Base-by-base conservation (phyloP, 2,888 invertebrate species). In the Phengaris arion region DNA sequence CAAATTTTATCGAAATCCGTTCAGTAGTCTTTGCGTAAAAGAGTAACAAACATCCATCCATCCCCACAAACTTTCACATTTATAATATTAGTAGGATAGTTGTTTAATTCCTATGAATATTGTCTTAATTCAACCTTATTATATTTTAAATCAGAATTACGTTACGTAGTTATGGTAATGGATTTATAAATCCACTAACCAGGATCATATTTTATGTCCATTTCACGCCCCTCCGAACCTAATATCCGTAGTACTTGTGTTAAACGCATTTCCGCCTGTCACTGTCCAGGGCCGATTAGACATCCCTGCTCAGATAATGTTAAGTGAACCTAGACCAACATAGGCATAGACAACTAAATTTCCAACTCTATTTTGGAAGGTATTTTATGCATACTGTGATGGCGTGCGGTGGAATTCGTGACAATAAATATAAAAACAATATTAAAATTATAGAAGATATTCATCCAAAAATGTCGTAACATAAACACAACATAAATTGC, bases 211-310 rank as follows among this genome's bases (percentile, higher is more conserved):
- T 69, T 69, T 69, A 69, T 15, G 48, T 48, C n/a, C 69, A 69
- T 69, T 69, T 69, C 69, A 69, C 48, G 69, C 46, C 69, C 48
- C 69, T 69, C 46, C 48, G 35, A 48, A 69, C 48, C 69, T 69
- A 69, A 69, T 69, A 69, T 69, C 69, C 69, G 69, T 69, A 15
- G 64, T 45, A 13, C 35, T 64, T 4, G 55, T 35, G 35, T 64
- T 69, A 48, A 69, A 69, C 48, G 48, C 13, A 46, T 69, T 69
- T 69, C 69, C 69, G 64, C 69, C 48, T 69, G 69, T 69, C 69
- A 69, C 48, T 69, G 69, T 48, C 69, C 48, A 64, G 64, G 35
- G 2, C 64, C 64, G 64, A 64, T 64, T 64, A 64, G 64, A 64
- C 35, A 64, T 64, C 35, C 64, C 64, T 45, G 64, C 64, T 64